Base-by-base conservation (phyloP, 1,140 invertebrate species). In the Drosophila sp. region DNA sequence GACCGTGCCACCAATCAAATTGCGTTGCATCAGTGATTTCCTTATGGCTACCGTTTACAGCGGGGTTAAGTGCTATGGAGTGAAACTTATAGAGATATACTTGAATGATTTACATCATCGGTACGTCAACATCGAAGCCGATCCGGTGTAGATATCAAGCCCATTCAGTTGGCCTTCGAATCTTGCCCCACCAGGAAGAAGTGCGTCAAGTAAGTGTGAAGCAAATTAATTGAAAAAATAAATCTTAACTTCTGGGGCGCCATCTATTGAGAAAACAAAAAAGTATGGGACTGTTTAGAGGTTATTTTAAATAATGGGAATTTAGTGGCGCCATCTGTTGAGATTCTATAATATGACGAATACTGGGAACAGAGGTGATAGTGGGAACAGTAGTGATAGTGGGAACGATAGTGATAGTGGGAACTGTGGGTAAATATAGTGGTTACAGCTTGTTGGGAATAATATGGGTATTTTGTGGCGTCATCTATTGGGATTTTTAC, bases 51-150 rank as follows among this genome's bases (percentile, higher is more conserved):
- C 97, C 8, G 98, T 98, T 91, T 95, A 95, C 75, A 91, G 97
- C 30, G 97, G 97, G 7, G 96, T 98, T 89, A 97, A 95, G 77
- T 98, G 97, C 80, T 97, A 98, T 93, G 98, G 97, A 11, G 93
- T 98, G 60, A 98, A 98, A 91, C 93, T 97, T 84, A 91, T 98
- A 71, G 96, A 95, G 58, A 93, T 94, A 85, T 96, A 96, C 84
- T 90, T 95, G 1, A 93, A 93, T 62, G 95, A 96, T 62, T 93
- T 96, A 7, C 60, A 92, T 57, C 79, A 75, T 2, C 93, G 90
- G 17, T 87, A 73, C 54, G 94, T 92, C 65, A 92, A 90, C 78
- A 93, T 92, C 29, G 90, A 93, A 47, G 94, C 94, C 1, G 91
- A 93, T 32, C 96, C 96, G 0, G 90, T 79, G 40, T 79, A 0